phyloP scores from a whole-genome alignment of 2,113 vertebrate species.

The Prionailurus bengalensis region DNA sequence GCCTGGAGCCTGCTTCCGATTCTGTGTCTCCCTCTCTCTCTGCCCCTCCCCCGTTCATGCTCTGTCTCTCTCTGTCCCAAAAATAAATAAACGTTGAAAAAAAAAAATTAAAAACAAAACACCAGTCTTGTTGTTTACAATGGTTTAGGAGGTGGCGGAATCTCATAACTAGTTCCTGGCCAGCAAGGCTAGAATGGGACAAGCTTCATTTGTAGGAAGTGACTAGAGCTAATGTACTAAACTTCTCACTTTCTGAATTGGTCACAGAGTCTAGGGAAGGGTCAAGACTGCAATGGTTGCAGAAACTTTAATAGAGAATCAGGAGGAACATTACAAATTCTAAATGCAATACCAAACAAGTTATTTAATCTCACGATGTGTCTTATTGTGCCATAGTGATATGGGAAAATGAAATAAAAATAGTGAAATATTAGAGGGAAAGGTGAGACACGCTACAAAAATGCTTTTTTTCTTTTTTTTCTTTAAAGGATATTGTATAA shows the following conservation, averaged over 20 bases:
- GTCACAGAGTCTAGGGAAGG: background rate
- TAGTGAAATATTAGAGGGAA: background rate
- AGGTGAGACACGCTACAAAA: background rate
- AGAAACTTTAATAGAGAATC: background rate
- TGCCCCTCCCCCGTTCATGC: too few relatives aligned
- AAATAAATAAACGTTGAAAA: too few relatives aligned
- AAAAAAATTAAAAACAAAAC: background rate
- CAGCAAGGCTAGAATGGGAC: background rate
- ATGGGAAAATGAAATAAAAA: constrained; percentile 15
- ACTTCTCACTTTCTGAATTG: background rate
- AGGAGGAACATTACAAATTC: background rate
- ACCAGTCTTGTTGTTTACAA: background rate
- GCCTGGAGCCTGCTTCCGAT: too few relatives aligned
- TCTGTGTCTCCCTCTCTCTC: too few relatives aligned
- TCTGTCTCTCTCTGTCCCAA: too few relatives aligned
- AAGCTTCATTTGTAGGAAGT: background rate
- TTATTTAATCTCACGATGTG: background rate
- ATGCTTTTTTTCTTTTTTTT: background rate
- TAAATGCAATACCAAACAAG: background rate
- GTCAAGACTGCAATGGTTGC: background rate
- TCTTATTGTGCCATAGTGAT: background rate
- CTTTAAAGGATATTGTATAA: too few relatives aligned
- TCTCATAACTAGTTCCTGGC: background rate
- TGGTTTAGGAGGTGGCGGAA: background rate
- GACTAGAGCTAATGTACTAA: background rate